These are phyloP conservation scores for Himalopsyche japonica DNA, from an alignment of 2,888 invertebrate species.

Conservation along the genomic window DNA sequence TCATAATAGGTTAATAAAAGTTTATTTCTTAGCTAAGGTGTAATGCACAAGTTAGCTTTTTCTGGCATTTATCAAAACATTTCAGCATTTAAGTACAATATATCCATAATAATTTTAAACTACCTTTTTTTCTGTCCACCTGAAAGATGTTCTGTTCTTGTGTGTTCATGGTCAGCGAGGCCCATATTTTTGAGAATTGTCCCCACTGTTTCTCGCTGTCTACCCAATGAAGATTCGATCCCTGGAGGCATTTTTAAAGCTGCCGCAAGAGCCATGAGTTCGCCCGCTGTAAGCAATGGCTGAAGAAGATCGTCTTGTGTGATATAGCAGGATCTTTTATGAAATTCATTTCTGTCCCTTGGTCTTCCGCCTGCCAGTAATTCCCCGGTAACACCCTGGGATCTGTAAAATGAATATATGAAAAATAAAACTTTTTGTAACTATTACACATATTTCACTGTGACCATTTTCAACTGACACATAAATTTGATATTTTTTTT, in stretches of 20 bases:
- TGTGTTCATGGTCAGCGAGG: slow-evolving; percentile 65
- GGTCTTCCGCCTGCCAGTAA: slow-evolving; percentile 68
- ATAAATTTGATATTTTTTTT: too few relatives aligned
- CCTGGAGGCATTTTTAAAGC: slow-evolving; percentile 69
- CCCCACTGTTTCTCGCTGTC: slow-evolving; percentile 51
- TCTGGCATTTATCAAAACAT: too few relatives aligned
- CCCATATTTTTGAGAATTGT: slow-evolving; percentile 67
- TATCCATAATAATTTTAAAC: too few relatives aligned
- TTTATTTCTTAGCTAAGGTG: too few relatives aligned
- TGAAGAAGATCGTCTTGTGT: slow-evolving; percentile 78
- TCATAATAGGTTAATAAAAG: too few relatives aligned
- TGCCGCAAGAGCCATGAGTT: slow-evolving; percentile 79
- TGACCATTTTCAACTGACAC: too few relatives aligned
- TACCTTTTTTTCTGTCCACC: slow-evolving; percentile 79
- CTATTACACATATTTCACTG: too few relatives aligned
- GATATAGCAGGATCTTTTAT: slow-evolving; percentile 78
- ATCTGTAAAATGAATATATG: slow-evolving; percentile 52
- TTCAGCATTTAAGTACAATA: too few relatives aligned
- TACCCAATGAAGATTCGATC: slow-evolving; percentile 44
- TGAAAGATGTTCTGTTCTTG: slow-evolving; percentile 65
- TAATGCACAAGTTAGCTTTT: too few relatives aligned
- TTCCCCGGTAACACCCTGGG: slow-evolving; percentile 67
- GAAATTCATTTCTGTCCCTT: slow-evolving; percentile 67
- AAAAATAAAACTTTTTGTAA: neutral
- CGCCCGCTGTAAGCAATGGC: slow-evolving; percentile 72